phyloP scores from a whole-genome alignment of 1,140 invertebrate genomes.

The Pseudomyrmex gracilis region DNA sequence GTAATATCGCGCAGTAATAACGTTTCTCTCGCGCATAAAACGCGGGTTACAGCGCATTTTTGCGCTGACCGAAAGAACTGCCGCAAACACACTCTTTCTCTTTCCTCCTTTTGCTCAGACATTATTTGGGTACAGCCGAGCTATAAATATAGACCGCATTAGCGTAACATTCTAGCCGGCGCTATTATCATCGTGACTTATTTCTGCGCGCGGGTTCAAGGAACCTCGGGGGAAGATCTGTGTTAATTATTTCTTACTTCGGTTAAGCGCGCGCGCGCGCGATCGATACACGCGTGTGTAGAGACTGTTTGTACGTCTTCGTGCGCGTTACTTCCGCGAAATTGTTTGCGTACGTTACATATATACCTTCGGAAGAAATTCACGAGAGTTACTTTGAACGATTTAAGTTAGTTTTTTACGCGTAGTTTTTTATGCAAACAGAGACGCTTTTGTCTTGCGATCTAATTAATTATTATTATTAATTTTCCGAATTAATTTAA shows the following conservation, averaged over 20 bases:
- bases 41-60: not conserved
- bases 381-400: no score
- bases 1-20: not conserved
- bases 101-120: not conserved
- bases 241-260: slow-evolving; percentile 35
- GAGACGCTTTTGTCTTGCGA: no score
- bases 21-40: not conserved
- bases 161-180: slow-evolving; percentile 25
- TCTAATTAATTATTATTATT: no score
- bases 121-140: slow-evolving; percentile 32
- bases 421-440: no score
- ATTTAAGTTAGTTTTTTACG: no score
- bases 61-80: not conserved
- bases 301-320: not conserved
- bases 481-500: no score
- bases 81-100: not conserved
- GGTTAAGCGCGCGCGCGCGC: not conserved
- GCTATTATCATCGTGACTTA: slow-evolving; percentile 30
- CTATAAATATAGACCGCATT: slow-evolving; percentile 44
- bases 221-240: not conserved
- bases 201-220: slow-evolving; percentile 17
- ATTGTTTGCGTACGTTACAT: not conserved
- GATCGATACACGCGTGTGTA: slow-evolving; percentile 11
- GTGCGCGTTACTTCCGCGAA: not conserved
- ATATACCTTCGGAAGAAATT: no score